Evolutionary conservation across 2,888 invertebrate genomes (phyloP), one percentile per base, ranked within the genome.

Genomic region (Epinotia nisella): DNA sequence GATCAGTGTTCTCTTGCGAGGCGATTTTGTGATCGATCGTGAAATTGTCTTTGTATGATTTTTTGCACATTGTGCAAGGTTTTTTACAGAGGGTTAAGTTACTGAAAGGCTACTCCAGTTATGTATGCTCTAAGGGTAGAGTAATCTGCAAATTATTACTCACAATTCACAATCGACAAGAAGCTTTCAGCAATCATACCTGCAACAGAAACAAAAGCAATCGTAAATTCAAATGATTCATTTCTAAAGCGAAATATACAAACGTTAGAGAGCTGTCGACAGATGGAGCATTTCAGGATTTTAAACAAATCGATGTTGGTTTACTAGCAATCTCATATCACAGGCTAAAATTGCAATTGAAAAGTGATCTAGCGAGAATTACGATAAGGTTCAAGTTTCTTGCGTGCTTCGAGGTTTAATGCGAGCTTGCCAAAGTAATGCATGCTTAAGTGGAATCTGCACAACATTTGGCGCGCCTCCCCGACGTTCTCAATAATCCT

Each of bases 391-490:
- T 17, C 24, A 66, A 41, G 4, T 56, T 55, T 13, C 29, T n/a
- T 21, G 15, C 15, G 4, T 13, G 7, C 15, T 9, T 41, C 24
- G 11, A n/a, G 24, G 4, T 55, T 39, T 21, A 21, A 66, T 66
- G 19, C 15, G 66, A 66, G 55, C 39, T 56, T 66, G 15, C 41
- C 2, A 41, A 41, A 66, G 21, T 56, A 56, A 66, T 11, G 15
- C 21, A 15, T 39, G 35, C 41, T 17, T 11, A 58, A 58, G 60
- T 62, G 79, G 65, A 76, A 76, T 76, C 76, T 70, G 35, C 62
- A 75, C 72, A 79, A 78, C 75, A 81, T 82, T 81, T 81, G 78
- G 81, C 82, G 74, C 81, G 78, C 82, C 81, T 78, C 80, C 82
- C 76, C 79, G 76, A 75, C 62, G 83, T 67, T 79, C 78, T 78